A percentile compares a stretch with the other conserved stretches of the same genome.
These are phyloP conservation scores for Heteromormyrus szaboi DNA, from an alignment of 2,797 vertebrate genomes.

Conservation along the genomic window DNA sequence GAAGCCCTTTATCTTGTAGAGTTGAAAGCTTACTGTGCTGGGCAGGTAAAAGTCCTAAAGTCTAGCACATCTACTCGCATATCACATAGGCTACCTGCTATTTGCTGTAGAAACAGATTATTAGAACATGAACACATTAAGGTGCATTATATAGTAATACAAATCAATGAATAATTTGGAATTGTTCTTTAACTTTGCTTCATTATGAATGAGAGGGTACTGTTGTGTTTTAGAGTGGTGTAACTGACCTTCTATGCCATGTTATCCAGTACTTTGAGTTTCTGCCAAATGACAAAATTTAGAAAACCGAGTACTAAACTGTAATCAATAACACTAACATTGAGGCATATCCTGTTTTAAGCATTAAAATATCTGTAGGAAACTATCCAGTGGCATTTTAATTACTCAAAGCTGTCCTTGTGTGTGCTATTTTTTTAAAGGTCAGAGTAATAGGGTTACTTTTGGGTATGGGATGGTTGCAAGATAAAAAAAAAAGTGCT, in stretches of 20 bases:
- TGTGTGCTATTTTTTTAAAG: not conserved
- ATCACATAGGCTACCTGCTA: not conserved
- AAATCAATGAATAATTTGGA: not conserved
- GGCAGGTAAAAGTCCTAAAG: not conserved
- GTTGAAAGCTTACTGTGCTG: not conserved
- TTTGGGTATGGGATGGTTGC: conserved; percentile 11
- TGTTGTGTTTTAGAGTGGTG: conserved; percentile 9
- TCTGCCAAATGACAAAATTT: conserved; percentile 19
- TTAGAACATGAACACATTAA: not conserved
- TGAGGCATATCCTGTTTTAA: conserved; percentile 21
- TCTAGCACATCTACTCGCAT: not conserved
- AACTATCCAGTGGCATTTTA: conserved; percentile 21
- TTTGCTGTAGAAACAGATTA: not conserved
- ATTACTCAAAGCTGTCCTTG: conserved; percentile 21
- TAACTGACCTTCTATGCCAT: conserved; percentile 14
- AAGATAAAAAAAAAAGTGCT: conserved; percentile 18
- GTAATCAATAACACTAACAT: conserved; percentile 23
- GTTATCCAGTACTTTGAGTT: conserved; percentile 19
- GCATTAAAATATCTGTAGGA: conserved; percentile 26
- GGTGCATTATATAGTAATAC: not conserved
- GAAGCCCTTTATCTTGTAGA: not conserved
- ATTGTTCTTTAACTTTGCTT: not conserved
- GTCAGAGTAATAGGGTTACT: conserved; percentile 23
- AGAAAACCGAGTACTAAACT: conserved; percentile 14
- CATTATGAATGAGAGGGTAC: not conserved